Evolutionary conservation across 2,113 vertebrate genomes (phyloP), one percentile per base, ranked within the genome.

Genomic region (Vireo altiloquus): DNA sequence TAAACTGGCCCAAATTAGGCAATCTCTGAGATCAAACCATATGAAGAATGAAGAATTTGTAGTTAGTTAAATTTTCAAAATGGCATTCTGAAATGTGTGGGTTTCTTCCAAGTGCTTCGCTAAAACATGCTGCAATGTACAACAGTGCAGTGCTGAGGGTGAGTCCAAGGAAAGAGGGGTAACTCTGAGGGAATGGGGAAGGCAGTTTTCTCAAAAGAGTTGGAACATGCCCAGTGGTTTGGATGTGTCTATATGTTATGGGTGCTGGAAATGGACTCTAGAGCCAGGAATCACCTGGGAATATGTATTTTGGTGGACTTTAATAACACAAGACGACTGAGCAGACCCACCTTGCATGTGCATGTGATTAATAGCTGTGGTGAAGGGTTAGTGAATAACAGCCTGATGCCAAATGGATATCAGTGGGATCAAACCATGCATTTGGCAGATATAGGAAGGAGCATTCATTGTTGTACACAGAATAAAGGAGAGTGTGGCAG

Each of bases 391-490:
- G 80, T 63, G 79, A 96, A 5, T 31, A 94, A 83, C 44, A 89
- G 82, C 53, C 88, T n/a, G 76, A 82, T 84, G 88, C 92, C 90
- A 95, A 95, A 92, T 81, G 92, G 85, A 79, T 93, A 96, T 96
- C 90, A 81, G 28, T 96, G 79, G 88, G 69, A 90, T 89, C 90
- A 94, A 92, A 81, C 76, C 82, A 87, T 83, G 80, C 60, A 3
- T 71, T 96, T 96, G 90, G 94, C 91, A 95, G 79, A 86, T 75
- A 60, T 2, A 56, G 85, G 93, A 96, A 75, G 76, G 88, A 94
- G 85, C 49, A 72, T 60, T 96, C 88, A 80, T 85, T 88, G 81
- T 52, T 93, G 92, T 42, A 57, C 56, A 75, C 3, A 23, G 92
- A 94, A 90, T 68, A 93, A 92, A 96, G 76, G 60, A 93, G 85